Base-by-base conservation (phyloP, 2,797 vertebrate genomes). In the Semaprochilodus insignis region DNA sequence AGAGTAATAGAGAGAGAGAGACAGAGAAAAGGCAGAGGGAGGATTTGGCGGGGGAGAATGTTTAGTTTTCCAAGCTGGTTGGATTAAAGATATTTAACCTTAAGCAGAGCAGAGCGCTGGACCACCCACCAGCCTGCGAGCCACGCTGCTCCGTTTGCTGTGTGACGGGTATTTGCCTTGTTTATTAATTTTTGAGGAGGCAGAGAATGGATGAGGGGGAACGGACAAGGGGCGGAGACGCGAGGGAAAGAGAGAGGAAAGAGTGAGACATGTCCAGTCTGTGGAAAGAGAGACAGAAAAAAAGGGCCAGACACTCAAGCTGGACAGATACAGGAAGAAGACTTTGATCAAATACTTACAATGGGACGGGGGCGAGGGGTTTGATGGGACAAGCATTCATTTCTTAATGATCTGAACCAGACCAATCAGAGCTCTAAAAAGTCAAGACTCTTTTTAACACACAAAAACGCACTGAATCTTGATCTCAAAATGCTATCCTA, bases 81-180 rank as follows among this genome's bases (percentile, higher is more conserved):
- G 84, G 88, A 92, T 92, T 88, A 89, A 91, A 92, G 81, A 89
- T 87, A 88, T 88, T 90, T 90, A 90, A 92, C 88, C 87, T 90
- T 88, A 89, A 86, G 81, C 84, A 88, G 87, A 91, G 86, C 78
- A 59, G 78, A 52, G 83, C 60, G 77, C 80, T 66, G 80, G 93
- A 93, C 92, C 91, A 93, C 91, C 89, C 91, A 92, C 84, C 82
- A 57, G 44, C 82, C 81, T 74, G 77, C 74, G 79, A 80, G 82
- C 78, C 63, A 52, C 27, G 72, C 81, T 65, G 72, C 65, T 86
- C 87, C 81, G 66, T 81, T 88, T 87, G 72, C 77, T 75, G 83
- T 54, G 67, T 85, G 82, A 90, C 69, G 78, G 86, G 82, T 84
- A 82, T 87, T 88, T 88, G 79, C 74, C 82, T 88, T 88, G 87